Conservation (phyloP, 92 coral and sea anemone genomes). For the Siderastrea siderea region DNA sequence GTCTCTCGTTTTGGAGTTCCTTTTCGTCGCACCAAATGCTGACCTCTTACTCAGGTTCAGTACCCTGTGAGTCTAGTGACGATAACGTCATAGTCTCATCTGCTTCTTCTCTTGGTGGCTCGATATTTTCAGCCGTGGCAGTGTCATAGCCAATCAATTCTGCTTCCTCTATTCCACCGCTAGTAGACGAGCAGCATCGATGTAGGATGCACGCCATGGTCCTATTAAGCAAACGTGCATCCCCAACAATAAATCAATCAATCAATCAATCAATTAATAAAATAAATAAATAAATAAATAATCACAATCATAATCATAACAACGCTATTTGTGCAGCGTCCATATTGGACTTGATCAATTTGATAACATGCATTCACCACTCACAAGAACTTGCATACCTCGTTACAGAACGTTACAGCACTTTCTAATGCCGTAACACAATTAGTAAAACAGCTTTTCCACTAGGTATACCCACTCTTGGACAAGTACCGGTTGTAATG, state of each 20-base stretch:
- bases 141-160: background rate
- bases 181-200: background rate
- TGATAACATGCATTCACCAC: too few relatives aligned
- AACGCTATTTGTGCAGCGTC: too few relatives aligned
- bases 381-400: too few relatives aligned
- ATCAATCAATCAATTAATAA: too few relatives aligned
- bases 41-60: constrained; percentile 1
- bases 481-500: too few relatives aligned
- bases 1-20: constrained; percentile 11
- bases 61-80: background rate
- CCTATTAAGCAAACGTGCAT: background rate
- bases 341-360: too few relatives aligned
- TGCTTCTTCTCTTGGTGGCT: background rate
- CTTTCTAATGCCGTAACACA: too few relatives aligned
- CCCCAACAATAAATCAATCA: background rate
- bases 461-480: too few relatives aligned
- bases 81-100: background rate
- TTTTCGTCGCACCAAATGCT: background rate
- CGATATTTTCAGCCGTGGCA: background rate
- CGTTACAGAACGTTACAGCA: too few relatives aligned
- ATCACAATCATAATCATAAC: too few relatives aligned
- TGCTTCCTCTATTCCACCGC: background rate
- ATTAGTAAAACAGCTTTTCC: too few relatives aligned
- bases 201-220: background rate
- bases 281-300: too few relatives aligned